Evolutionary conservation across 2,113 vertebrate genomes (phyloP).

Genomic region (Procapra przewalskii): DNA sequence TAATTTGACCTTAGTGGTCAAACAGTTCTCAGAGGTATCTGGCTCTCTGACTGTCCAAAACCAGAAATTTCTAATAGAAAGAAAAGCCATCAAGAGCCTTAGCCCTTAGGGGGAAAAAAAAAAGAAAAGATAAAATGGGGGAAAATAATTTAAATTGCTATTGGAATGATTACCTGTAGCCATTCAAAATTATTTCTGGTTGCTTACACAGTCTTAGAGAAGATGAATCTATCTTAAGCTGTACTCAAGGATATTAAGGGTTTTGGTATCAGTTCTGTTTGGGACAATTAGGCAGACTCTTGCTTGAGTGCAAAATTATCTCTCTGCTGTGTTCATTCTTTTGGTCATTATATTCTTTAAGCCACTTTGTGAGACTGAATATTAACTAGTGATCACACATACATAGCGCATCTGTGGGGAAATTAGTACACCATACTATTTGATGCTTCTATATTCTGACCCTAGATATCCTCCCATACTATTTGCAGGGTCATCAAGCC

Average conservation of each 20-base stretch:
- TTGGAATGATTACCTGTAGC: not conserved
- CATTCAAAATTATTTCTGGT: not conserved
- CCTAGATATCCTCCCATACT: not conserved
- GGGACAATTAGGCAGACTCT: not conserved
- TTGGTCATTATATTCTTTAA: not conserved
- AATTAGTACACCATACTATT: not conserved
- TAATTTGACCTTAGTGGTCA: not conserved
- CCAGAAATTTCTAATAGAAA: conserved; percentile 63
- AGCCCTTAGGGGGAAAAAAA: not conserved
- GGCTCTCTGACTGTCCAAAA: not conserved
- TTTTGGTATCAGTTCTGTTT: not conserved
- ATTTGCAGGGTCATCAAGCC: not conserved
- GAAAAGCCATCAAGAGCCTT: not conserved
- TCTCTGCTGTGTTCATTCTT: not conserved
- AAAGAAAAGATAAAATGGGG: not conserved
- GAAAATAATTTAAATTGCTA: not conserved
- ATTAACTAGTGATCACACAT: not conserved
- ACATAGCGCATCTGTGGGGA: not conserved
- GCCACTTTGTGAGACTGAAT: not conserved
- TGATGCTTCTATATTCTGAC: not conserved
- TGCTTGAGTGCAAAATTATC: not conserved
- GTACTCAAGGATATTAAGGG: not conserved
- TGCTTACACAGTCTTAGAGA: not conserved
- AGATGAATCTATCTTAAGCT: conserved; percentile 19
- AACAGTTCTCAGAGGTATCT: conserved; percentile 4